Base-by-base conservation (phyloP, 2,888 invertebrate species). In the Stegophylla sp. region DNA sequence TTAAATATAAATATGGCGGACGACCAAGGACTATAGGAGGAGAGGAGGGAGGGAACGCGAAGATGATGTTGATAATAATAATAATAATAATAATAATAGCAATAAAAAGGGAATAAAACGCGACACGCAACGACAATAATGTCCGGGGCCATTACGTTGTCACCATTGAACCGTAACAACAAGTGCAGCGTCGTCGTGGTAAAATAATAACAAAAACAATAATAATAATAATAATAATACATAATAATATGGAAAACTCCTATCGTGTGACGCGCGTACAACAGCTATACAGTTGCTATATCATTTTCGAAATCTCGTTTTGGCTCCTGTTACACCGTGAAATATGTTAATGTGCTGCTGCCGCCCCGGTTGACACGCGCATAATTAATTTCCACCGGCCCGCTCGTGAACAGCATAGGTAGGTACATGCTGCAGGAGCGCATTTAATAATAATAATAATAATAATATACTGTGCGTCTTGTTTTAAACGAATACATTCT, bases 281-380 rank as follows among this genome's bases (percentile, higher is more conserved):
- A 12, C 56, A 17, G 53, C 20, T 17, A 20, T 10, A 53, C 20
- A 69, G 67, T 79, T 61, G 79, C 5, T 79, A 71, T 71, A 79
- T 71, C 79, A 63, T 79, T 79, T 71, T 71, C 71, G 61, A 69
- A 63, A 71, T 79, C 79, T 79, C 79, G 79, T 79, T 63, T 79
- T 79, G 79, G 79, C 79, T 79, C 79, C 79, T 51, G 79, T 79
- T 79, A 79, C 79, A 71, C 79, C 69, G 67, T 77, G 77, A 77
- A 77, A 77, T 77, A 77, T 69, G 77, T 77, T 67, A 77, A 77
- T 77, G 79, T 48, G 79, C 79, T 23, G 79, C 61, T n/a, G n/a
- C n/a, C n/a, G n/a, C n/a, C n/a, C n/a, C 59, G 79, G 79, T 71
- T 69, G 79, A 79, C 77, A 69, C 77, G 48, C 28, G 77, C 77